These are phyloP conservation scores for Calyptommatus sinebrachiatus DNA, from an alignment of 2,113 vertebrate species.

Conservation along the genomic window DNA sequence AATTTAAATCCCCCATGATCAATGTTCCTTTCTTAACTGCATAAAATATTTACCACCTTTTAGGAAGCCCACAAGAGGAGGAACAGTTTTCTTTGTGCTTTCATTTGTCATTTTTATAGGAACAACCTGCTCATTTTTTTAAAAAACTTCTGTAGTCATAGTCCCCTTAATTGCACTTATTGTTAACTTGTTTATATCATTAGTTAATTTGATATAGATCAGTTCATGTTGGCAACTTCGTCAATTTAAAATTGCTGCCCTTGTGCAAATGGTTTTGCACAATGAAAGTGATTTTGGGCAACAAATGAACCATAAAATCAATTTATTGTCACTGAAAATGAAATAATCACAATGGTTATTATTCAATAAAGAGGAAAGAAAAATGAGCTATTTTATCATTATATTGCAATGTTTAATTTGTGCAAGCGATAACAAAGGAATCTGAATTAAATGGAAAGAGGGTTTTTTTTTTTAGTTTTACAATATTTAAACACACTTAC, in stretches of 20 bases:
- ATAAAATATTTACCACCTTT: conserved; percentile 18
- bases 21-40: conserved; percentile 10
- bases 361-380: not conserved
- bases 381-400: not conserved
- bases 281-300: not conserved
- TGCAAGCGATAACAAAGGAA: not conserved
- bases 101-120: not conserved
- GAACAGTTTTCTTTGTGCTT: conserved; percentile 4
- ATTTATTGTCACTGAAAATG: not conserved
- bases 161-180: not conserved
- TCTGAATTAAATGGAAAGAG: not conserved
- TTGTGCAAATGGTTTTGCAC: no score
- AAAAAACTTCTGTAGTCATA: not conserved
- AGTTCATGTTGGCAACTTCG: not conserved
- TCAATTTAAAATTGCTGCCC: not conserved
- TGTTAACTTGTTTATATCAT: not conserved
- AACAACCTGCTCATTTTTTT: not conserved
- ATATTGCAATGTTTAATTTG: not conserved
- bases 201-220: not conserved
- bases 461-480: no score
- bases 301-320: not conserved
- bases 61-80: not conserved
- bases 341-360: not conserved
- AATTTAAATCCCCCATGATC: conserved; percentile 3
- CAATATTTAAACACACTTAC: no score